Evolutionary conservation across 2,888 invertebrate species (phyloP), one percentile per base, ranked within the genome.

Genomic region (Athrips mouffetella): DNA sequence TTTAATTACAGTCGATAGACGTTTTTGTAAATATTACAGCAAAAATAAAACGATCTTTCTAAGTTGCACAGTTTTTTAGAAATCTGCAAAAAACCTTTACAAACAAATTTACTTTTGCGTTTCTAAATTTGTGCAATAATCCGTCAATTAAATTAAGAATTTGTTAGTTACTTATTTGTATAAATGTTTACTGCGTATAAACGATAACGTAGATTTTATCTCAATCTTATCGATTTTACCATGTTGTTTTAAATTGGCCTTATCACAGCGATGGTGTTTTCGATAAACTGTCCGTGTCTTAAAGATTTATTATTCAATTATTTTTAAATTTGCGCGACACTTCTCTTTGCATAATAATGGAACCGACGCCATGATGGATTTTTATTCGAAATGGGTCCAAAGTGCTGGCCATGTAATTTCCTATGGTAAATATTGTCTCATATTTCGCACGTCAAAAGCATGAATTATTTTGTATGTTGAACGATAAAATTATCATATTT

Each of bases 281-380:
- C 23, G 45, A 45, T 45, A 45, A 45, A 23, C 35, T 37, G 37
- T 37, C 37, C 20, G 11, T n/a, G 37, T 37, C 21, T 11, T n/a
- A 6, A 21, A 41, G 48, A 51, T 51, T 51, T 51, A 51, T 51
- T 51, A 46, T 48, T 48, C 45, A 48, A 48, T 51, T 48, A 51
- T 45, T 48, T 41, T 29, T 45, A 20, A 8, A 29, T 29, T 33
- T 51, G 45, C 35, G 33, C 45, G 51, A 30, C 48, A 27, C 47
- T 42, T 8, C 33, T 11, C 42, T 7, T n/a, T 39, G 44, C 44
- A 49, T 40, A 25, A 25, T 25, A 25, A 13, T 21, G 8, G 1
- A 25, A 15, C 5, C 10, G 7, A 8, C 21, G 10, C 20, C 18
- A 20, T 40, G 15, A 40, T 40, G 20, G 37, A 37, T 37, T 21